Evolutionary conservation across 1,140 invertebrate species (phyloP).

Genomic region (Anagrus nilaparvatae): DNA sequence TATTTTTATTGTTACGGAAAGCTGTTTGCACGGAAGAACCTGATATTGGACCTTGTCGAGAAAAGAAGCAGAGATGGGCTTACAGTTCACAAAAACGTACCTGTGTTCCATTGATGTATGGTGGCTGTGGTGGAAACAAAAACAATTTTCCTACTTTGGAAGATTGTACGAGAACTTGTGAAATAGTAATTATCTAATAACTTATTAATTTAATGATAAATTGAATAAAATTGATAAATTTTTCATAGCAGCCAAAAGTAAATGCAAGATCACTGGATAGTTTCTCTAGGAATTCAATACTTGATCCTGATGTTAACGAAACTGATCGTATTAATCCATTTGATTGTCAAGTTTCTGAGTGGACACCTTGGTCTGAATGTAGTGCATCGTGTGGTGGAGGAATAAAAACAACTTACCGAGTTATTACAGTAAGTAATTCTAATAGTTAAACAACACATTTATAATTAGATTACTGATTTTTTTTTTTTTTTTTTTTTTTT

Average conservation of each 20-base stretch:
- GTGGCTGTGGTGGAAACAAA: constrained; percentile 80
- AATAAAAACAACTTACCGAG: constrained; percentile 45
- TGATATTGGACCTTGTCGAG: constrained; percentile 72
- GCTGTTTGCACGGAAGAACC: constrained; percentile 66
- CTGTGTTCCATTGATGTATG: constrained; percentile 76
- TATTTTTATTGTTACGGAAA: constrained; percentile 28
- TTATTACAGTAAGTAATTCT: constrained; percentile 43
- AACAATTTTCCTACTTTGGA: constrained; percentile 76
- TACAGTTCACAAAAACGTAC: constrained; percentile 62
- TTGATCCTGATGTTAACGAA: not conserved
- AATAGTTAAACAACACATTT: too few relatives aligned
- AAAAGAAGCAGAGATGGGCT: constrained; percentile 71
- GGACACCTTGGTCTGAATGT: constrained; percentile 67
- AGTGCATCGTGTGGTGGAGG: constrained; percentile 61
- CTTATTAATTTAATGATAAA: not conserved
- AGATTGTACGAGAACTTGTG: constrained; percentile 68
- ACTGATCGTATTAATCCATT: constrained; percentile 21
- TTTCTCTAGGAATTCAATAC: not conserved
- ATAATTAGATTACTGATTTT: not conserved
- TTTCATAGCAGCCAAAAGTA: too few relatives aligned
- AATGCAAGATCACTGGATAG: not conserved
- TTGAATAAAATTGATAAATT: too few relatives aligned
- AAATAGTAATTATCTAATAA: constrained; percentile 41
- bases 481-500: constrained; percentile 26
- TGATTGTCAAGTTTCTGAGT: constrained; percentile 59